Evolutionary conservation across 2,797 vertebrate genomes (phyloP).

Genomic region (Darevskia nairensis): DNA sequence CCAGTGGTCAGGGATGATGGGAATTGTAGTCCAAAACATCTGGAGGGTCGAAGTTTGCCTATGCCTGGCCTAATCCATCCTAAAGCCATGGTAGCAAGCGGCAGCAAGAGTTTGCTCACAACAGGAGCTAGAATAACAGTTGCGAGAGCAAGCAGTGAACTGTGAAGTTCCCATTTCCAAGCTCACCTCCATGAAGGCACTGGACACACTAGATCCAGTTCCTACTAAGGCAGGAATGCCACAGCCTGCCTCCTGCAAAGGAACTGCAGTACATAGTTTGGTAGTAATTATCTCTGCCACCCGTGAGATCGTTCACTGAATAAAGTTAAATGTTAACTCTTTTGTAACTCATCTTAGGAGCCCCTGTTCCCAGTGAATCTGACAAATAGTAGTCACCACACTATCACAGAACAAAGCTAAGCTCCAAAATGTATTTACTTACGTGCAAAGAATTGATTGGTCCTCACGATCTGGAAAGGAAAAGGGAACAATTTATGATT

Average conservation of each 20-base stretch:
- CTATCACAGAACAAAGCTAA: neutral
- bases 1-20: too few species aligned
- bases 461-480: conserved; percentile 93
- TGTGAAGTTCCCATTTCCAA: neutral
- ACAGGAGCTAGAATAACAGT: neutral
- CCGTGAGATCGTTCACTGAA: neutral
- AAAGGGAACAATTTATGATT: conserved; percentile 49
- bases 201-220: neutral
- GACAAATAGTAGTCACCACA: neutral
- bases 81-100: neutral
- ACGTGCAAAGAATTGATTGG: conserved; percentile 99
- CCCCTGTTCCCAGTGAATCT: neutral
- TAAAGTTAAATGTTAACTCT: neutral
- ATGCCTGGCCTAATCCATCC: neutral
- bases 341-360: neutral
- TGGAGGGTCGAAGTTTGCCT: too few species aligned
- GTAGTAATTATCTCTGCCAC: neutral
- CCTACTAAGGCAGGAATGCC: neutral
- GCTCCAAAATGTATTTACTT: conserved; percentile 76
- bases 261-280: neutral
- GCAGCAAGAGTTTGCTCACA: neutral
- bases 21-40: too few species aligned
- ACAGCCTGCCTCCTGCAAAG: neutral
- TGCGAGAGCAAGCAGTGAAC: neutral
- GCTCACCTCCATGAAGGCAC: neutral